Base-by-base conservation (phyloP, 1,140 invertebrate genomes). In the Cotesia glomerata region DNA sequence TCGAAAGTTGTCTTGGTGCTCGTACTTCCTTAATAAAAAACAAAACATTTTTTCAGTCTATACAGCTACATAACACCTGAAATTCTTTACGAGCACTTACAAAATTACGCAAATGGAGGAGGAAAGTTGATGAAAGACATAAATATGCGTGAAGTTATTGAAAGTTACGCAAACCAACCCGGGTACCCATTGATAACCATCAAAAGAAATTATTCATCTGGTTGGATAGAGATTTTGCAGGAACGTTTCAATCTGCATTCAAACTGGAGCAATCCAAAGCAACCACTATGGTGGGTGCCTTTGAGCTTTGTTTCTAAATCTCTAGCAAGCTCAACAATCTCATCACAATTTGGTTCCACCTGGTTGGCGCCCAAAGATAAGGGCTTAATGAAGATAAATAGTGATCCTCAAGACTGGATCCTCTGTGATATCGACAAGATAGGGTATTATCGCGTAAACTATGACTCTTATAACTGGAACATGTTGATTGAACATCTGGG, bases 151-250 rank as follows among this genome's bases (percentile, higher is more conserved):
- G 77, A 83, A 0, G 81, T 92, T 8, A 88, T 92, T 87, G 88
- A 91, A 54, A 89, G 90, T 0, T 95, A 93, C 92, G 91, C 90
- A 1, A 84, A 90, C 52, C 91, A 93, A 80, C 90, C 90, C 52
- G 90, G 90, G 2, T 93, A 91, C 83, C 93, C 93, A 0, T 77
- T 91, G 0, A 81, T 92, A 13, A 89, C 78, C 3, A 83, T 90
- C 1, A 71, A 54, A 5, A 75, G 76, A 69, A 74, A 76, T 45
- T 76, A 78, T 71, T 69, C 75, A 9, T 69, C 61, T 5, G 69
- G 67, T 16, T 52, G 65, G 3, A 51, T 70, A 34, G 51, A 49
- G 49, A 69, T 77, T 11, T 66, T 45, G 5, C 76, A 77, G 56
- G 72, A 80, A 67, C 69, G 49, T 26, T 81, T 79, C 65, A 56